Percentiles rank a stretch among this genome's conserved stretches.
These are phyloP conservation scores for Lates japonicus DNA, from an alignment of 2,797 vertebrate species.

Conservation along the genomic window DNA sequence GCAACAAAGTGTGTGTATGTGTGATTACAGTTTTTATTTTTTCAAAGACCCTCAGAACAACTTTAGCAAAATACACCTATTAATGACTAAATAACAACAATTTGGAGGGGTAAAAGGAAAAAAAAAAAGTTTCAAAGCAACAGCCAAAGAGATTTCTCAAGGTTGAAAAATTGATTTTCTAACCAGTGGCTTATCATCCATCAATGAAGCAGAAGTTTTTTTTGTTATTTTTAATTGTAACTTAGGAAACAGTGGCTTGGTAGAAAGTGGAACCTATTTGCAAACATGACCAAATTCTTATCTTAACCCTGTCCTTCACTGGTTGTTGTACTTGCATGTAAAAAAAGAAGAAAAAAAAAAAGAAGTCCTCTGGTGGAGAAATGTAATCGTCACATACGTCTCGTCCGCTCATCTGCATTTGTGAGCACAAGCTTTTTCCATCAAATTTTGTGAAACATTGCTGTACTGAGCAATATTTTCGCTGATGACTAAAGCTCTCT, in stretches of 20 bases:
- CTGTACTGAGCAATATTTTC: neutral
- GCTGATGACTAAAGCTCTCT: conserved; percentile 24
- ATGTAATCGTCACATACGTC: neutral
- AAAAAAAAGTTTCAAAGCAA: too few species aligned
- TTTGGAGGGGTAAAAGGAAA: too few species aligned
- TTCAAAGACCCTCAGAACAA: too few species aligned
- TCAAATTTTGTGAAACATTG: neutral
- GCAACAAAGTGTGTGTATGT: neutral
- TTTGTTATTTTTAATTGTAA: neutral
- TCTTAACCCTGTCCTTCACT: neutral
- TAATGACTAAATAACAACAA: too few species aligned
- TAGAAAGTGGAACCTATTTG: neutral
- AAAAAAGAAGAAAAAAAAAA: neutral
- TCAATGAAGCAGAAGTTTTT: too few species aligned
- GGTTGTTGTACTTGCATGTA: neutral
- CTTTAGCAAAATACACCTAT: too few species aligned
- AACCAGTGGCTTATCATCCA: too few species aligned
- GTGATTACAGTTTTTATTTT: neutral
- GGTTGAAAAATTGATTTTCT: too few species aligned
- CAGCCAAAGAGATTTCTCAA: too few species aligned
- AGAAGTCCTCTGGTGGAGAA: conserved; percentile 10
- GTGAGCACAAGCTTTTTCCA: conserved; percentile 34
- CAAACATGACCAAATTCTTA: neutral
- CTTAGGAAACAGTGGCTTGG: neutral
- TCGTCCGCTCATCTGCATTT: neutral